Conservation (phyloP, 2,888 invertebrate genomes). For the Gandaritis pyraliata region DNA sequence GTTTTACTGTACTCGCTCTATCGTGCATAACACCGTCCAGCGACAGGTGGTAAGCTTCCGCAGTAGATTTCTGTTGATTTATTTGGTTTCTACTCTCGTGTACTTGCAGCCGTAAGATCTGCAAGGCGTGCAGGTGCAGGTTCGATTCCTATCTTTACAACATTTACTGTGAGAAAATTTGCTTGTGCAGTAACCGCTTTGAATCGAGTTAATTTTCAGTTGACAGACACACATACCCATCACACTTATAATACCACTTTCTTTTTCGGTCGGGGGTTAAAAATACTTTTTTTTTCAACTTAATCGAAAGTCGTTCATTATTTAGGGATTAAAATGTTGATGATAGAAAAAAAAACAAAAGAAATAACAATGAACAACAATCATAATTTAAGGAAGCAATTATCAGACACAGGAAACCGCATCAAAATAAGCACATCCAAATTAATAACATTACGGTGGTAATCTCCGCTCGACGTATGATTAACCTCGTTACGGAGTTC, state of each 20-base stretch:
- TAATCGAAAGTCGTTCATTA: too few species aligned
- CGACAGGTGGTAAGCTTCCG: conserved; percentile 44
- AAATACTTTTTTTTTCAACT: too few species aligned
- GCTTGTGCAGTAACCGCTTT: too few species aligned
- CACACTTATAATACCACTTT: too few species aligned
- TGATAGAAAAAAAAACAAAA: too few species aligned
- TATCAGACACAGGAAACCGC: conserved; percentile 13
- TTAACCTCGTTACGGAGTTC: conserved; percentile 28
- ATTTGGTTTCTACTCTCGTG: conserved; percentile 23
- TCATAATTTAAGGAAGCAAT: conserved; percentile 6
- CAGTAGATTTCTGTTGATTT: conserved; percentile 37
- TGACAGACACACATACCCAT: too few species aligned
- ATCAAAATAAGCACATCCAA: conserved; percentile 7
- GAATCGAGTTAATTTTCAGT: too few species aligned
- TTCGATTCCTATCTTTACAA: conserved; percentile 13
- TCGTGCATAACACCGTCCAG: conserved; percentile 26
- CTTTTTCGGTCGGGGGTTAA: too few species aligned
- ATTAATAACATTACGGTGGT: conserved; percentile 3
- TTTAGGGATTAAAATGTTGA: too few species aligned
- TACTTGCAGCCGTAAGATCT: not conserved
- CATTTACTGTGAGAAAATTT: not conserved
- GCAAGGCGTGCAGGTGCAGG: conserved; percentile 6
- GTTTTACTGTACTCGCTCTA: conserved; percentile 6
- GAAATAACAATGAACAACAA: too few species aligned
- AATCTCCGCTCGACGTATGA: conserved; percentile 14